Percentiles rank a stretch among this genome's conserved stretches.
Conservation (phyloP, 2,113 vertebrate species). For the Oncorhynchus nerka region DNA sequence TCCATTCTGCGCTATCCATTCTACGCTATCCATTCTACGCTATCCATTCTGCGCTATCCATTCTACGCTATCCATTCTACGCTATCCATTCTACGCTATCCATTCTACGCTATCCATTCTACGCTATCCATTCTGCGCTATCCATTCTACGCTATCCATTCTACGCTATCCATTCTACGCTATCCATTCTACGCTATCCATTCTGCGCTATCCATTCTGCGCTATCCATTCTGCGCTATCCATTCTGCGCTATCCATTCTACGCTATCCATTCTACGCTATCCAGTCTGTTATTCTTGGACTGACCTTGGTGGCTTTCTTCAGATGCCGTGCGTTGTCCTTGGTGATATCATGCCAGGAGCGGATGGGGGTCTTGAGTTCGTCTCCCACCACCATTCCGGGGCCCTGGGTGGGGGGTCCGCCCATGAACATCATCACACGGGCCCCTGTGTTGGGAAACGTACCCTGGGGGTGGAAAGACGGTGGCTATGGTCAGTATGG, state of each 20-base stretch:
- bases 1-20: not conserved
- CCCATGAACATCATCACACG: conserved; percentile 96
- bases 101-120: not conserved
- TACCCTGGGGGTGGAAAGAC: conserved; percentile 74
- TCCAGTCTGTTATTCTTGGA: not conserved
- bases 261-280: not conserved
- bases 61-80: not conserved
- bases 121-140: too few species aligned
- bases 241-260: not conserved
- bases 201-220: not conserved
- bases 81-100: not conserved
- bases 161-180: not conserved
- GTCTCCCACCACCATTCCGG: conserved; percentile 97
- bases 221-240: not conserved
- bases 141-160: not conserved
- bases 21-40: not conserved
- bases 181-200: not conserved
- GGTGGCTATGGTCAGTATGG: not conserved
- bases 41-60: not conserved
- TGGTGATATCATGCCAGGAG: conserved; percentile 98
- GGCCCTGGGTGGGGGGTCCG: conserved; percentile 95
- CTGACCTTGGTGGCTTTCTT: conserved; percentile 94
- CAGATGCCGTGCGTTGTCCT: conserved; percentile 92
- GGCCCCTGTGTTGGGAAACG: conserved; percentile 93
- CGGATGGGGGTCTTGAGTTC: conserved; percentile 95